Base-by-base conservation (phyloP, 2,113 vertebrate genomes). In the Brachionichthys hirsutus region DNA sequence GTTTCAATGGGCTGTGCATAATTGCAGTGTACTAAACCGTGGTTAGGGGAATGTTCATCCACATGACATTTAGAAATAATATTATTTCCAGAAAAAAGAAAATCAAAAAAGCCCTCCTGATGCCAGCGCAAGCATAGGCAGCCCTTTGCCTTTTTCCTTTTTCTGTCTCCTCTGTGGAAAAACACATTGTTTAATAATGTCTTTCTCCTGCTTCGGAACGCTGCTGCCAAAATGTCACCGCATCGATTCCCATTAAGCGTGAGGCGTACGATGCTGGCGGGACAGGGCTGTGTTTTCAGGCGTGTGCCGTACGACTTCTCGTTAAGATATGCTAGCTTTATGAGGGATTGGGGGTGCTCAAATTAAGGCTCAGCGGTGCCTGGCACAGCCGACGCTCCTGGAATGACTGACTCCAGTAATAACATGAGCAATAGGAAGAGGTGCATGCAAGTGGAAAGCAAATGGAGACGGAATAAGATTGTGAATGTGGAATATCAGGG, bases 201-300 rank as follows among this genome's bases (percentile, higher is more conserved):
- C 54, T 75, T 70, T 72, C 41, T 81, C 24, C 8, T 30, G 24
- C 24, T 30, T 30, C 3, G 24, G 24, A 30, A 9, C 24, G 30
- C 49, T 43, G 42, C 75, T 81, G 82, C 78, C 78, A 89, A 82
- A 79, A 63, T 70, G 75, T 80, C 73, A 64, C 76, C 68, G 41
- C 60, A 73, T 86, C 75, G 0, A 12, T 51, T 86, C 72, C 66
- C 19, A 81, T 82, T 85, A 80, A 54, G 64, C 35, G 4, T 44
- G 52, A 57, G 50, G 54, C 34, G 0, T 4, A 38, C 69, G 73
- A 68, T 36, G 46, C 60, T 65, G 60, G 60, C 8, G 8, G 62
- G 70, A 78, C 56, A 10, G 42, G 58, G 45, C 5, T 66, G 55
- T 68, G 73, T 70, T 80, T 71, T 77, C 67, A 79, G 72, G 62